phyloP scores from a whole-genome alignment of 2,113 vertebrate genomes.

The Ceratotherium simum region DNA sequence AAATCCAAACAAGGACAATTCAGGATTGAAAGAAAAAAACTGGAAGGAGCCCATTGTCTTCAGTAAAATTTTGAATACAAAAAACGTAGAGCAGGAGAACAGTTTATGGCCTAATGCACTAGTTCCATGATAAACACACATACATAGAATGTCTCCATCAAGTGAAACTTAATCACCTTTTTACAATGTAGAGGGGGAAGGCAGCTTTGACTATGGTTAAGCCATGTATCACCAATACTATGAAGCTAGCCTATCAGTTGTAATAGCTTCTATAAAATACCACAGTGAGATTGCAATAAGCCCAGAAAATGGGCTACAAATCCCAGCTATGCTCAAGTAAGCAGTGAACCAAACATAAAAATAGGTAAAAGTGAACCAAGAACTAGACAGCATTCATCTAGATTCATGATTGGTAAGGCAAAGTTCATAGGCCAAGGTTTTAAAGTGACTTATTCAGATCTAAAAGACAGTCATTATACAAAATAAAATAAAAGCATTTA shows the following conservation, averaged over 20 bases:
- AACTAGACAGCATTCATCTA: conserved; percentile 88
- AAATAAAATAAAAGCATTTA: conserved; percentile 75
- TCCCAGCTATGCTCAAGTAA: conserved; percentile 92
- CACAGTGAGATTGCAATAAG: conserved; percentile 91
- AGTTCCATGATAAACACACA: conserved; percentile 78
- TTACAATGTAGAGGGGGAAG: conserved; percentile 85
- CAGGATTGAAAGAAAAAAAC: conserved; percentile 53
- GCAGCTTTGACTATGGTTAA: conserved; percentile 84
- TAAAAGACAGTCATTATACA: conserved; percentile 77
- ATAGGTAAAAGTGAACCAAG: conserved; percentile 90
- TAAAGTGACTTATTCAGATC: conserved; percentile 83
- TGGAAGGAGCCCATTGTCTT: conserved; percentile 52
- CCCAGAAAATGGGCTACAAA: conserved; percentile 94
- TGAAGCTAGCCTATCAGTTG: conserved; percentile 92
- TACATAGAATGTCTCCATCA: conserved; percentile 82
- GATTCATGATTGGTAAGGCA: conserved; percentile 88
- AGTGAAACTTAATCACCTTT: conserved; percentile 87
- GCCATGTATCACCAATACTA: conserved; percentile 91
- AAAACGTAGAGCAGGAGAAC: conserved; percentile 73
- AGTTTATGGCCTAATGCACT: conserved; percentile 72
- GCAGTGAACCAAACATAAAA: conserved; percentile 94
- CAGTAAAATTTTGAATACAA: conserved; percentile 68
- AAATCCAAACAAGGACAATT: conserved; percentile 74
- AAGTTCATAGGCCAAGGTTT: conserved; percentile 90
- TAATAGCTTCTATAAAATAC: conserved; percentile 94